phyloP scores from a whole-genome alignment of 2,797 vertebrate genomes.

The Rhinogobio ventralis region DNA sequence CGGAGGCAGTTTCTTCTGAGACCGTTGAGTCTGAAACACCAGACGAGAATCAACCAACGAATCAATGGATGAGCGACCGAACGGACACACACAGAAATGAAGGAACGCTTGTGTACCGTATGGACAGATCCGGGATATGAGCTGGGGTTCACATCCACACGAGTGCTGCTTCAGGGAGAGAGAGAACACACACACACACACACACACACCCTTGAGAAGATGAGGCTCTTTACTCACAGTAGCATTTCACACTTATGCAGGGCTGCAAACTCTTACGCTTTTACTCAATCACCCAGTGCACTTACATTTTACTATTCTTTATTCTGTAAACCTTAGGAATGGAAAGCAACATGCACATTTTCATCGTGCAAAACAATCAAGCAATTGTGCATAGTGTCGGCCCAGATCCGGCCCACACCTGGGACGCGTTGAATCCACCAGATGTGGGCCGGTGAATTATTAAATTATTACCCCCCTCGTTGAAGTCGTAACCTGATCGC shows the following conservation, averaged over 20 bases:
- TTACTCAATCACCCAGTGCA: no score
- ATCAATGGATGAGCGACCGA: not conserved
- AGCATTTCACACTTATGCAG: not conserved
- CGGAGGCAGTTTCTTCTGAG: conserved; percentile 80
- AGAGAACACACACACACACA: not conserved
- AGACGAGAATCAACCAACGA: not conserved
- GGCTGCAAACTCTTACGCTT: not conserved
- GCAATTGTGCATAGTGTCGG: no score
- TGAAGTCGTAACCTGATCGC: no score
- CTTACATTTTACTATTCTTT: not conserved
- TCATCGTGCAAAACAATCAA: no score
- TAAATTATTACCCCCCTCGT: no score
- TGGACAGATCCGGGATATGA: conserved; percentile 52
- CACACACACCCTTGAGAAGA: not conserved
- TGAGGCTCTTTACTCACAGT: not conserved
- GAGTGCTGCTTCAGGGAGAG: conserved; percentile 66
- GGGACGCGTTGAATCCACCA: no score
- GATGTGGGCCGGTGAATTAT: no score
- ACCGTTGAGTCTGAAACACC: conserved; percentile 72
- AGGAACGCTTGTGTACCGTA: conserved; percentile 53
- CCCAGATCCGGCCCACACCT: no score
- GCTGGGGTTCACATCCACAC: conserved; percentile 63
- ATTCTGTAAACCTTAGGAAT: not conserved
- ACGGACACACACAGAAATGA: not conserved
- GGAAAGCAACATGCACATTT: not conserved